These are phyloP conservation scores for Porphyrio hochstetteri DNA, from an alignment of 2,113 vertebrate genomes.

Conservation along the genomic window DNA sequence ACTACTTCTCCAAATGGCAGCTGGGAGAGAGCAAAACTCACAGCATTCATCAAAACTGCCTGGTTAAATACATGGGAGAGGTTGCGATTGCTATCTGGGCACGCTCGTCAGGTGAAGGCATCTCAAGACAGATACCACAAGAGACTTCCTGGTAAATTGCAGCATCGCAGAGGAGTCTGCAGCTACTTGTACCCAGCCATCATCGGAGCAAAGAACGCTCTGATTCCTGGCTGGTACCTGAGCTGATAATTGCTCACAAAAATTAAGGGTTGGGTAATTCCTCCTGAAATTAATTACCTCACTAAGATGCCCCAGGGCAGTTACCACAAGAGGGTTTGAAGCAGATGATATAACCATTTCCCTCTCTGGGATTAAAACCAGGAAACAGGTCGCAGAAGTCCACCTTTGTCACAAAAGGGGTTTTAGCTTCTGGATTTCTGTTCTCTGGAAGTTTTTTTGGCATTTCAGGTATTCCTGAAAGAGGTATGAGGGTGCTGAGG, in stretches of 20 bases:
- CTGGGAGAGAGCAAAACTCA: background rate
- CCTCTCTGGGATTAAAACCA: background rate
- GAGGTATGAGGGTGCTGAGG: background rate
- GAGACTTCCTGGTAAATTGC: constrained; percentile 14
- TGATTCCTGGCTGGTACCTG: constrained; percentile 49
- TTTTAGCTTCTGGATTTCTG: background rate
- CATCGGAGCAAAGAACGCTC: constrained; percentile 15
- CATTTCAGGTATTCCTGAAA: background rate
- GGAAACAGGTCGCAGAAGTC: background rate
- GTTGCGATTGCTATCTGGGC: constrained; percentile 5
- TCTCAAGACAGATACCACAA: constrained; percentile 2
- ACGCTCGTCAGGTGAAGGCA: background rate
- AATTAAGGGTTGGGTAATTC: constrained; percentile 72
- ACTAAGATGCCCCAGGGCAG: constrained; percentile 24
- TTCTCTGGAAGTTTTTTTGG: background rate
- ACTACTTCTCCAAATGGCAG: background rate
- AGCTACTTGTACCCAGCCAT: constrained; percentile 55
- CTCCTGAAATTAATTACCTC: constrained; percentile 56
- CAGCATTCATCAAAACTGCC: background rate
- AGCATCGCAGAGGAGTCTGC: constrained; percentile 39
- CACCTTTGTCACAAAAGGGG: background rate
- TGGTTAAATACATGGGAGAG: background rate
- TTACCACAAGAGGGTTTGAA: background rate
- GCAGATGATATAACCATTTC: constrained; percentile 1
- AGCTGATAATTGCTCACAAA: constrained; percentile 71